Evolutionary conservation across 2,113 vertebrate genomes (phyloP), one percentile per base, ranked within the genome.

Genomic region (Hepsetus odoe): DNA sequence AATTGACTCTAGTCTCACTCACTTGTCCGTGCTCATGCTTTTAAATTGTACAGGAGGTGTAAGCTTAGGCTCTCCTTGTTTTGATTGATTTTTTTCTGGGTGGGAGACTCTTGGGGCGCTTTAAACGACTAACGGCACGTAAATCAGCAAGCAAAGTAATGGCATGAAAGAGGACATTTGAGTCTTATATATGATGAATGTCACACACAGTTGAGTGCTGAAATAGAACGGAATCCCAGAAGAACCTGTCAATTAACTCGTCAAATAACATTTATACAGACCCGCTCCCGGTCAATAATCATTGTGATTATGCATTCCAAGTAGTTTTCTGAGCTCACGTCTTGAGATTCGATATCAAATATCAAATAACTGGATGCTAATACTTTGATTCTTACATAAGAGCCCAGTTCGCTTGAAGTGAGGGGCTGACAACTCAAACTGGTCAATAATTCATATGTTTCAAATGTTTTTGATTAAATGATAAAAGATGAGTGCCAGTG

Each of bases 1-100:
- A 91, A 93, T 89, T 88, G 88, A 89, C 87, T 90, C 33, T 32
- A 62, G 79, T 76, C 67, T 77, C 46, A 62, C 78, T 73, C 76
- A 51, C 71, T 68, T 73, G 83, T 80, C 84, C 77, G 67, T 80
- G 82, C 83, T 83, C 82, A 26, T 49, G 24, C n/a, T 74, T 75
- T 28, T 24, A 38, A 70, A 30, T 65, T 18, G 51, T 61, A 18
- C 42, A 14, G 68, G 46, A 5, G 49, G 32, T 68, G 75, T 61
- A 74, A 62, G 82, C 33, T 67, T 81, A 83, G 86, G 72, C 59
- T 77, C 80, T 82, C 83, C 74, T 32, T 58, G 42, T 74, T 82
- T 9, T 0, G 65, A 89, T 85, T 86, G 84, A 88, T 88, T 87
- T 86, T 24, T 20, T 42, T 70, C 80, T 74, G 64, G 66, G 81